phyloP scores from a whole-genome alignment of 2,113 vertebrate species.

The Lepus timidus region DNA sequence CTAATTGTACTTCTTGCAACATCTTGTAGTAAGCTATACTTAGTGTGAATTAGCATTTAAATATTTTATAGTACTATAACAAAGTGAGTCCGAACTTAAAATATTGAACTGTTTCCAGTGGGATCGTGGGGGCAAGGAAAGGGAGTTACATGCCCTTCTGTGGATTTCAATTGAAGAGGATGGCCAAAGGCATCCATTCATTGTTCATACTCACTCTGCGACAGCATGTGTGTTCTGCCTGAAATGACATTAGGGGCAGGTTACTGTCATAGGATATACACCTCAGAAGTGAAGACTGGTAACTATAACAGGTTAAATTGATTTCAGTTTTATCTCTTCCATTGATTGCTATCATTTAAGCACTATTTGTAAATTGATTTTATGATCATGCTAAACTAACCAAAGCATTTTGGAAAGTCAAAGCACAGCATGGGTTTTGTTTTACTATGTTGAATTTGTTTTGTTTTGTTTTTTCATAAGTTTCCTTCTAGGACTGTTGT shows the following conservation, averaged over 20 bases:
- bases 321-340: not conserved
- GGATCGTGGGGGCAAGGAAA: too few species aligned
- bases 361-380: conserved; percentile 26
- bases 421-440: not conserved
- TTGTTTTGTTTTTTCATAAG: not conserved
- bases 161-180: not conserved
- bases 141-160: not conserved
- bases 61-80: not conserved
- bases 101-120: not conserved
- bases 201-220: not conserved
- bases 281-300: not conserved
- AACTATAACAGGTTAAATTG: not conserved
- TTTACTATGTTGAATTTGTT: not conserved
- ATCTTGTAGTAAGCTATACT: not conserved
- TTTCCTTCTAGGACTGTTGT: not conserved
- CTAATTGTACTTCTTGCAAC: conserved; percentile 7
- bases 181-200: not conserved
- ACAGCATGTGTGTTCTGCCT: not conserved
- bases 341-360: not conserved
- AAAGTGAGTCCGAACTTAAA: not conserved
- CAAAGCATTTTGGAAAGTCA: conserved; percentile 18
- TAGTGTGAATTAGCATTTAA: not conserved
- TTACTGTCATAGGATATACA: not conserved
- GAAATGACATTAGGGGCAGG: not conserved
- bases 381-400: not conserved